These are phyloP conservation scores for Agrochola macilenta DNA, from an alignment of 2,888 invertebrate species.

Conservation along the genomic window DNA sequence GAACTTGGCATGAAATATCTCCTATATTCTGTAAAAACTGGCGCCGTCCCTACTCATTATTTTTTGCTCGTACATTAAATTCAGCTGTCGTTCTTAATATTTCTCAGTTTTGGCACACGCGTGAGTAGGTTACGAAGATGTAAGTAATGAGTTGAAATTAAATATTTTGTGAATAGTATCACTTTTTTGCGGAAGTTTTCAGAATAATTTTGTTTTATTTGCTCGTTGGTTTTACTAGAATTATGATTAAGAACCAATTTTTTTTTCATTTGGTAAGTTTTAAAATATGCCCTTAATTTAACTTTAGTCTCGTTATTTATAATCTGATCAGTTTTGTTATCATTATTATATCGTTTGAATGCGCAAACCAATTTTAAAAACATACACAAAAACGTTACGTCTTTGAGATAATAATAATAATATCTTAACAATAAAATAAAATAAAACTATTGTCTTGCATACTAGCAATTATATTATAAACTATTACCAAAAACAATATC, in stretches of 20 bases:
- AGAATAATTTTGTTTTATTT: neutral
- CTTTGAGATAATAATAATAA: neutral
- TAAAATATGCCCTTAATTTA: neutral
- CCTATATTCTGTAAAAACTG: slow-evolving; percentile 14
- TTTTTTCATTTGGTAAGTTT: neutral
- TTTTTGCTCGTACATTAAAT: slow-evolving; percentile 46
- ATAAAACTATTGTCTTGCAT: neutral
- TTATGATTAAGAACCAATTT: neutral
- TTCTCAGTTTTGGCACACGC: slow-evolving; percentile 36
- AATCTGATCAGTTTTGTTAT: neutral
- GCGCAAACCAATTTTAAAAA: neutral
- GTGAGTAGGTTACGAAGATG: slow-evolving; percentile 25
- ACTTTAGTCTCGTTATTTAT: neutral
- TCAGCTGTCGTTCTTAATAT: slow-evolving; percentile 41
- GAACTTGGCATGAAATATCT: slow-evolving; percentile 25
- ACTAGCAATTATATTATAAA: neutral
- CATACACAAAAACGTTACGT: neutral
- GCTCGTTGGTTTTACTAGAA: neutral
- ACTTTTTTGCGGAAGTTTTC: neutral
- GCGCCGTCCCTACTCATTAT: slow-evolving; percentile 21
- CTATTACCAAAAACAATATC: slow-evolving; percentile 15
- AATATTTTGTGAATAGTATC: slow-evolving; percentile 21
- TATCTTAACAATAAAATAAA: neutral
- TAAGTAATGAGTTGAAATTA: slow-evolving; percentile 19
- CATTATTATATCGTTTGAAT: neutral